These are phyloP conservation scores for Aproaerema taeniolella DNA, from an alignment of 2,888 invertebrate genomes.

Conservation along the genomic window DNA sequence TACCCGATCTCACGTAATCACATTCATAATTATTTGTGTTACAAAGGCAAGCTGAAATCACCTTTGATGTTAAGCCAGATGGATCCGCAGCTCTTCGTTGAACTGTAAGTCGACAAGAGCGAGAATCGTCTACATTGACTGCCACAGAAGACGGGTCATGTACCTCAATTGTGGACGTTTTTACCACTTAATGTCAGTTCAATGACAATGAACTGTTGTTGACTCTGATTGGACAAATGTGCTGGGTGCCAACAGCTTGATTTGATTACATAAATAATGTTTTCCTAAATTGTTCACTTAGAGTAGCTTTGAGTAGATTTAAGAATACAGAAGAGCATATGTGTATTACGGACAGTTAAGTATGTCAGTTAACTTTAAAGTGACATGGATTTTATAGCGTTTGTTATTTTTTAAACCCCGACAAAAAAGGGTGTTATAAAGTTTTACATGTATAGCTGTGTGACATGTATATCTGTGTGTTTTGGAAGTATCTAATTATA, in stretches of 20 bases:
- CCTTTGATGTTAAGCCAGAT: conserved; percentile 32
- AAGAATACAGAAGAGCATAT: no score
- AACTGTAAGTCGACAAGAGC: conserved; percentile 25
- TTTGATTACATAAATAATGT: no score
- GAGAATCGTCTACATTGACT: conserved; percentile 24
- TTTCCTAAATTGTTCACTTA: no score
- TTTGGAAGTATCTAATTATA: no score
- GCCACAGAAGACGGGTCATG: conserved; percentile 18
- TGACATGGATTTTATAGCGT: no score
- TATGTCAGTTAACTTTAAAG: no score
- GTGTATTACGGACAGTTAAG: no score
- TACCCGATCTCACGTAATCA: conserved; percentile 57
- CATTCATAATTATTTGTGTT: conserved; percentile 31
- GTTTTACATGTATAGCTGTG: no score
- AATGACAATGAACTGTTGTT: conserved; percentile 43
- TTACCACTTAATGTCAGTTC: conserved; percentile 28
- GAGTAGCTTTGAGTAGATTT: no score
- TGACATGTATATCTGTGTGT: no score
- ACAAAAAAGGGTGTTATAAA: no score
- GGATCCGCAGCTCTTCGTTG: conserved; percentile 25
- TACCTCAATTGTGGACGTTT: conserved; percentile 25
- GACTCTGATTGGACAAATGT: neutral
- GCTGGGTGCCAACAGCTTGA: neutral
- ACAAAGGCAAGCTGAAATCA: conserved; percentile 35
- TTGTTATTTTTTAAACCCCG: no score